These are phyloP conservation scores for Agriopis aurantiaria DNA, from an alignment of 2,888 invertebrate species.

Conservation along the genomic window DNA sequence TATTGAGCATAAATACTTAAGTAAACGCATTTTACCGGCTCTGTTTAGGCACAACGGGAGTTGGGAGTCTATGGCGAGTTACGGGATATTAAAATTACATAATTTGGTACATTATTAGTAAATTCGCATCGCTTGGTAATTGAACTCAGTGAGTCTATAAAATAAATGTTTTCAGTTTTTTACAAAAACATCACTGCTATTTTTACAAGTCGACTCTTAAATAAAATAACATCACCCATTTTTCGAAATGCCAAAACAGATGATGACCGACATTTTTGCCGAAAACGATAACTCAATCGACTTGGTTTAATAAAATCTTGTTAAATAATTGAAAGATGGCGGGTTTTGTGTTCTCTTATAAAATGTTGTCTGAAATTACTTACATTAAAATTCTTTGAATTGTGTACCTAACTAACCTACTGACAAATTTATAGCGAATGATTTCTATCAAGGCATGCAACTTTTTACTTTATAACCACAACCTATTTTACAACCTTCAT, in stretches of 20 bases:
- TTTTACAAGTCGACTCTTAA: neutral
- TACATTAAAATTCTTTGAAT: neutral
- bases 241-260: neutral
- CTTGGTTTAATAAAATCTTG: constrained; percentile 14
- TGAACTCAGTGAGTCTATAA: neutral
- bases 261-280: constrained; percentile 6
- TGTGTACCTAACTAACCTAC: neutral
- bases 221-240: neutral
- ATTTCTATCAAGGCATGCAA: neutral
- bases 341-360: constrained; percentile 7
- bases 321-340: constrained; percentile 7
- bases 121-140: constrained; percentile 45
- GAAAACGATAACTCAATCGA: constrained; percentile 4
- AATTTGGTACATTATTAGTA: constrained; percentile 51
- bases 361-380: constrained; percentile 1
- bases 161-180: neutral
- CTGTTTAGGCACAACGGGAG: constrained; percentile 17
- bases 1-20: constrained; percentile 10
- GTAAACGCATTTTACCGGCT: neutral
- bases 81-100: constrained; percentile 50
- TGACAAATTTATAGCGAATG: neutral
- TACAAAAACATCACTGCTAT: neutral
- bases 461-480: neutral
- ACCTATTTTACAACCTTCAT: too few species aligned
- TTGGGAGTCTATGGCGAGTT: constrained; percentile 29